phyloP scores from a whole-genome alignment of 2,888 invertebrate genomes.

The Oegoconia quadripuncta region DNA sequence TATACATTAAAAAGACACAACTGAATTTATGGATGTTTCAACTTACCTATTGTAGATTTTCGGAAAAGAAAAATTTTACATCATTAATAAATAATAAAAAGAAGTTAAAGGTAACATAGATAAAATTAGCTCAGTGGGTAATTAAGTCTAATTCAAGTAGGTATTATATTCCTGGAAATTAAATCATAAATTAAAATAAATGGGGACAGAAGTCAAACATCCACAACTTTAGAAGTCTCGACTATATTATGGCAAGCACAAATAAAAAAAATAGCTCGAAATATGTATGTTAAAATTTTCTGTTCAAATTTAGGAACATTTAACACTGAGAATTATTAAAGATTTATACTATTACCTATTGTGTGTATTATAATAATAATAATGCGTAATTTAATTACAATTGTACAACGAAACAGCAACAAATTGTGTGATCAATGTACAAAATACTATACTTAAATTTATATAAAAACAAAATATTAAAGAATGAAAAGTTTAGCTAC shows the following conservation, averaged over 20 bases:
- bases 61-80: too few species aligned
- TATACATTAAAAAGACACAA: slow-evolving; percentile 8
- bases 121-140: too few species aligned
- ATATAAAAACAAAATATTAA: slow-evolving; percentile 28
- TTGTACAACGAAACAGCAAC: slow-evolving; percentile 56
- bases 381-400: slow-evolving; percentile 58
- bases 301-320: slow-evolving; percentile 77
- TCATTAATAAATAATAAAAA: too few species aligned
- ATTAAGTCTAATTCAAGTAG: too few species aligned
- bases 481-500: slow-evolving; percentile 18
- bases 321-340: slow-evolving; percentile 75
- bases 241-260: slow-evolving; percentile 70
- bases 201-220: slow-evolving; percentile 3
- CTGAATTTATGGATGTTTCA: slow-evolving; percentile 7
- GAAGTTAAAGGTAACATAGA: too few species aligned
- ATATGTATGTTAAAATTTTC: slow-evolving; percentile 54
- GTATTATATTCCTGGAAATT: too few species aligned
- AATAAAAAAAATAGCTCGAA: slow-evolving; percentile 44
- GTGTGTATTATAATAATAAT: slow-evolving; percentile 49
- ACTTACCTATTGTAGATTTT: too few species aligned
- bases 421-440: slow-evolving; percentile 40
- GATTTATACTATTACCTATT: slow-evolving; percentile 66
- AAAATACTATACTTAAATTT: slow-evolving; percentile 25
- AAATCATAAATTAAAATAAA: too few species aligned
- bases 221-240: slow-evolving; percentile 44